Percentiles rank a stretch among this genome's conserved stretches.
phyloP scores from a whole-genome alignment of 2,113 vertebrate species.

The Stegastes partitus region DNA sequence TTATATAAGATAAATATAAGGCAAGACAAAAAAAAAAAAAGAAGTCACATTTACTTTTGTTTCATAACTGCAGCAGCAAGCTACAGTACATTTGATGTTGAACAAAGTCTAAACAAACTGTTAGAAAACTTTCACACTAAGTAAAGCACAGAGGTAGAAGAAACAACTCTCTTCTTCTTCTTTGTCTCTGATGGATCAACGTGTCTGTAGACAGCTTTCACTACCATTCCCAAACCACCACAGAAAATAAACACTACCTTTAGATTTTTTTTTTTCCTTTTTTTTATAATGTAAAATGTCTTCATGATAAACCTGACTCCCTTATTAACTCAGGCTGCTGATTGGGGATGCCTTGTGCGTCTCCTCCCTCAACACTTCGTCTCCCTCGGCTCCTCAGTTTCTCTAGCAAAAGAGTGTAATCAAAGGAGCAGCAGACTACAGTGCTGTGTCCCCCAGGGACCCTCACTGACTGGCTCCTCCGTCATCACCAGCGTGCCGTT shows the following conservation, averaged over 20 bases:
- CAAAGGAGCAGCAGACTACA: constrained; percentile 48
- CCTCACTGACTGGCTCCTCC: constrained; percentile 10
- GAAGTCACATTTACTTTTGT: neutral
- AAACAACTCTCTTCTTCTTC: constrained; percentile 8
- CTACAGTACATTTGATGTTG: constrained; percentile 11
- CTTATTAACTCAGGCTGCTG: constrained; percentile 37
- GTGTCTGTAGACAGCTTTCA: constrained; percentile 5
- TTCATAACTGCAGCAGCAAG: neutral
- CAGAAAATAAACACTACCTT: constrained; percentile 38
- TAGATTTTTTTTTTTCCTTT: neutral
- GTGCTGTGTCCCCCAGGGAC: constrained; percentile 23
- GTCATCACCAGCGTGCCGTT: constrained; percentile 26
- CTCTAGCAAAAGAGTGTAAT: constrained; percentile 38
- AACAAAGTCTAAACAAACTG: constrained; percentile 20
- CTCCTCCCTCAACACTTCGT: constrained; percentile 18
- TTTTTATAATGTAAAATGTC: neutral
- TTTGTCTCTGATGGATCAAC: constrained; percentile 19
- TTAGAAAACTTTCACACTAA: constrained; percentile 4
- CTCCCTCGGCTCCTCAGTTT: constrained; percentile 23
- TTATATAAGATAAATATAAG: neutral
- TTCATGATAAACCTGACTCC: constrained; percentile 16
- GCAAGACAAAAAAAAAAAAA: constrained; percentile 1
- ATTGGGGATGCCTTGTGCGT: constrained; percentile 14
- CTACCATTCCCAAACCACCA: constrained; percentile 5
- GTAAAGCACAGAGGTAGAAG: constrained; percentile 11